A percentile compares a stretch with the other conserved stretches of the same genome.
Conservation (phyloP, 2,888 invertebrate genomes). For the Sisyra terminalis region DNA sequence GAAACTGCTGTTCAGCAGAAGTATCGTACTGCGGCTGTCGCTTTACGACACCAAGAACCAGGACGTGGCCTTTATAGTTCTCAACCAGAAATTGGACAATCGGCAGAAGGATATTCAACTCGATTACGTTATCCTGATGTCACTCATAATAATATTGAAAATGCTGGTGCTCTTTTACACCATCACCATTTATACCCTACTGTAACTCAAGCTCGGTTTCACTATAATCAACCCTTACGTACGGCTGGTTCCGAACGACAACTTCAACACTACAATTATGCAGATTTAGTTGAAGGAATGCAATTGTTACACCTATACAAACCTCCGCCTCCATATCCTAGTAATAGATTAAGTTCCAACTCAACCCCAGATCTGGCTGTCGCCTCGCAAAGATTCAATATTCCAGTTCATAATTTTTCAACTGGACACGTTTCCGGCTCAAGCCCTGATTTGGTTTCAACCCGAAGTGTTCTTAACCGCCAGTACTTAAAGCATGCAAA, state of each 20-base stretch:
- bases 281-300: constrained; percentile 31
- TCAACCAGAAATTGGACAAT: constrained; percentile 57
- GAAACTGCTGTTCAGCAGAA: constrained; percentile 84
- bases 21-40: constrained; percentile 43
- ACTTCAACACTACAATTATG: constrained; percentile 10
- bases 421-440: constrained; percentile 48
- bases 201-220: constrained; percentile 10
- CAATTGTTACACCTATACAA: constrained; percentile 54
- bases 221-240: constrained; percentile 18
- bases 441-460: constrained; percentile 62
- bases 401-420: constrained; percentile 3
- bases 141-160: constrained; percentile 33
- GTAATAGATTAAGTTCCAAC: constrained; percentile 58
- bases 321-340: constrained; percentile 74
- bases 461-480: constrained; percentile 41
- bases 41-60: constrained; percentile 20
- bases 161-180: constrained; percentile 17
- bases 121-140: constrained; percentile 45
- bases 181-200: constrained; percentile 16
- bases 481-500: constrained; percentile 19
- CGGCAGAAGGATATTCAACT: constrained; percentile 22
- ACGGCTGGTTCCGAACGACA: constrained; percentile 13
- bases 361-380: constrained; percentile 73
- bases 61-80: constrained; percentile 40
- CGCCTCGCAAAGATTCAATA: constrained; percentile 33